phyloP scores from a whole-genome alignment of 2,888 invertebrate genomes.

The Ceramica pisi region DNA sequence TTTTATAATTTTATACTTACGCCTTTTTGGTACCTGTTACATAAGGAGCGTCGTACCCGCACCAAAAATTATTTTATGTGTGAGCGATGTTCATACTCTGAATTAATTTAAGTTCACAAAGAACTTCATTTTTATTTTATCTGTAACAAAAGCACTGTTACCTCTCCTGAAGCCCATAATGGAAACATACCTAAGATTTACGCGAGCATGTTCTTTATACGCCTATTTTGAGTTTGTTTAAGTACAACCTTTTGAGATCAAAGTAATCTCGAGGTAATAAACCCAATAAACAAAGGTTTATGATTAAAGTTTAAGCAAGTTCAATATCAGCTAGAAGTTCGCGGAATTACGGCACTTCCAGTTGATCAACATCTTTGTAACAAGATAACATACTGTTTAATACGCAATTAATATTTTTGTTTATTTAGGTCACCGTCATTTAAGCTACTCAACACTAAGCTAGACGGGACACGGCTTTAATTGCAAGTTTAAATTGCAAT shows the following conservation, averaged over 20 bases:
- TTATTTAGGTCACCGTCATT: conserved; percentile 82
- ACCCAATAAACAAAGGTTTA: conserved; percentile 67
- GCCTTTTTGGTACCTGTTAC: no score
- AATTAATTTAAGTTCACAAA: not conserved
- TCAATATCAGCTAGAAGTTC: conserved; percentile 64
- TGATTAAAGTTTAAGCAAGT: conserved; percentile 66
- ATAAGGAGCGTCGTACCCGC: no score
- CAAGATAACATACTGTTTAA: conserved; percentile 69
- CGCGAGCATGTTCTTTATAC: conserved; percentile 39
- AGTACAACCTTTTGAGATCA: conserved; percentile 60
- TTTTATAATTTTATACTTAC: no score
- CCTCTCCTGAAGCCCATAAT: conserved; percentile 13
- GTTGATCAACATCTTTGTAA: conserved; percentile 54
- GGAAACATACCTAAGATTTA: conserved; percentile 49
- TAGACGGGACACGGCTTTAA: conserved; percentile 59
- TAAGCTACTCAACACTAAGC: conserved; percentile 45
- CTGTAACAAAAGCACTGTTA: conserved; percentile 1
- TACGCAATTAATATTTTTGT: conserved; percentile 85
- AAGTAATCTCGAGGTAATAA: conserved; percentile 66
- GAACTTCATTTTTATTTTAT: conserved; percentile 29
- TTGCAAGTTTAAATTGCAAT: conserved; percentile 65
- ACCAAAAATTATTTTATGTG: no score
- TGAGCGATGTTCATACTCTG: not conserved
- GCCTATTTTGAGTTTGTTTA: conserved; percentile 53
- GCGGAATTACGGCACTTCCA: conserved; percentile 59